These are phyloP conservation scores for Machimus rusticus DNA, from an alignment of 2,888 invertebrate species.

Conservation along the genomic window DNA sequence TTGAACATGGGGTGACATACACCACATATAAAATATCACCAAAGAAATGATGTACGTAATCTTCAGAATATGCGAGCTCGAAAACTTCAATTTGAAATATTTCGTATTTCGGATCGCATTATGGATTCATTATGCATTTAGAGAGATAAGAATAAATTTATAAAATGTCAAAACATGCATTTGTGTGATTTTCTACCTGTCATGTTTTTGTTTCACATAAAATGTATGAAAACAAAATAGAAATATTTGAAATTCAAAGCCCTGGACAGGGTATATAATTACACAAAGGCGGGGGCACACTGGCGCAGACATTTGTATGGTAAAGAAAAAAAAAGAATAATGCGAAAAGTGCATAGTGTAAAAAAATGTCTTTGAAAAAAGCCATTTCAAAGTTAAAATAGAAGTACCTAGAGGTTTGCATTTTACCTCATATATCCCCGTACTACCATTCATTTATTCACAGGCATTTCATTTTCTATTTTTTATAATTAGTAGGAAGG, in stretches of 20 bases:
- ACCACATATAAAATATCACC: neutral
- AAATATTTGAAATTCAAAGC: neutral
- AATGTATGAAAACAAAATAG: neutral
- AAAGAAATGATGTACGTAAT: neutral
- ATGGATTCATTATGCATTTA: too few relatives aligned
- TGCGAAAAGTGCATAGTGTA: neutral
- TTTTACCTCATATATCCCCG: neutral
- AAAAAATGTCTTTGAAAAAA: neutral
- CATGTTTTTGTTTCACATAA: neutral
- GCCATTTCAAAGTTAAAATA: neutral
- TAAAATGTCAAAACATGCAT: neutral
- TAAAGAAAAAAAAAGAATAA: neutral
- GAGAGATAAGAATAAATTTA: too few relatives aligned
- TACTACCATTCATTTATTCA: too few relatives aligned
- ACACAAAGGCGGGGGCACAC: neutral
- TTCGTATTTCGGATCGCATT: too few relatives aligned
- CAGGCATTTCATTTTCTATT: too few relatives aligned
- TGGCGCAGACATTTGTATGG: neutral
- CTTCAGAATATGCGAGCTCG: neutral
- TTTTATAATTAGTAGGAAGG: neutral
- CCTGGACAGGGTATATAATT: neutral
- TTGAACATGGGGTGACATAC: neutral
- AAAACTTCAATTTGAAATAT: neutral
- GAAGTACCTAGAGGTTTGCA: neutral
- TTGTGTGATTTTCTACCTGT: neutral